phyloP scores from a whole-genome alignment of 2,888 invertebrate species.

The Salpingus planirostris region DNA sequence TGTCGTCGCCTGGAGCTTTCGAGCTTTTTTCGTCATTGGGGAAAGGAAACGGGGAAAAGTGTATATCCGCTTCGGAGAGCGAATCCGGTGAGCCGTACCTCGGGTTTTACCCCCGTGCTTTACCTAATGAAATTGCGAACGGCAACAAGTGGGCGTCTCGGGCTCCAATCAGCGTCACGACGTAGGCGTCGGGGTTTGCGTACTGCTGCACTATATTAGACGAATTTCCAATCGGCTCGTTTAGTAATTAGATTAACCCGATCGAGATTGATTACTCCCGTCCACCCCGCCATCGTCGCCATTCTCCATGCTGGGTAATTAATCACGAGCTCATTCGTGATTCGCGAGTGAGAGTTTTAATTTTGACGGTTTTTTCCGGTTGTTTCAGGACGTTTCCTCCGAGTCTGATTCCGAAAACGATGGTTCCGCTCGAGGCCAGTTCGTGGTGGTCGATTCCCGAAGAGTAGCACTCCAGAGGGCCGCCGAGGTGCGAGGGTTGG shows the following conservation, averaged over 20 bases:
- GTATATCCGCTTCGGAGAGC: too few relatives aligned
- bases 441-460: constrained; percentile 11
- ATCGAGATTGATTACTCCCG: constrained; percentile 14
- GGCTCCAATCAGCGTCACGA: constrained; percentile 22
- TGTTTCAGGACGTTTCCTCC: too few relatives aligned
- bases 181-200: constrained; percentile 20
- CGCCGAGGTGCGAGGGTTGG: constrained; percentile 32
- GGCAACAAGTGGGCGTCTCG: constrained; percentile 24
- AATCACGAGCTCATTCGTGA: too few relatives aligned
- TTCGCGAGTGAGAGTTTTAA: neutral
- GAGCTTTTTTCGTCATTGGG: too few relatives aligned
- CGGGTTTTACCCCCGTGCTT: constrained; percentile 11
- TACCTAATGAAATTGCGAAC: constrained; percentile 14
- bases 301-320: too few relatives aligned
- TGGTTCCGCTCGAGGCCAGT: too few relatives aligned
- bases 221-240: constrained; percentile 18
- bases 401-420: too few relatives aligned
- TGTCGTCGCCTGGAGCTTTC: too few relatives aligned
- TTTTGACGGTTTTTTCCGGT: neutral
- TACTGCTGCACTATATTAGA: constrained; percentile 23
- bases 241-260: constrained; percentile 12
- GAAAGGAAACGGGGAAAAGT: too few relatives aligned
- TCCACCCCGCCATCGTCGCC: too few relatives aligned
- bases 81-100: too few relatives aligned
- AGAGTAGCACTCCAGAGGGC: constrained; percentile 17